A percentile compares a stretch with the other conserved stretches of the same genome.
These are phyloP conservation scores for Hanleya hanleyi DNA, from an alignment of 2,888 invertebrate species.

Conservation along the genomic window DNA sequence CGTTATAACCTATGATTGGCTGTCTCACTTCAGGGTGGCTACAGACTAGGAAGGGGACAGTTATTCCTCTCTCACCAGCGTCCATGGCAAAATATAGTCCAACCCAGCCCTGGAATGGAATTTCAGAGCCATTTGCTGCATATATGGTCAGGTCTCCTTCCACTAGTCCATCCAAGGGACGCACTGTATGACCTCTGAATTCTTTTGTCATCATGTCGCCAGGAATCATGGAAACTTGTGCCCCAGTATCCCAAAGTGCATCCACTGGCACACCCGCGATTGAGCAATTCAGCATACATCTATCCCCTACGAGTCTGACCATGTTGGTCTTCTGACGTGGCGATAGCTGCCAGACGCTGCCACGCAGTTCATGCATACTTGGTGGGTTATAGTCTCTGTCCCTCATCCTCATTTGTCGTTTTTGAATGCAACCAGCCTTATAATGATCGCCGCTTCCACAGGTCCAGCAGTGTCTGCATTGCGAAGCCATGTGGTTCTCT, in stretches of 20 bases:
- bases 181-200: background rate
- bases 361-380: background rate
- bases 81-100: background rate
- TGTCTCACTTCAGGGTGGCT: background rate
- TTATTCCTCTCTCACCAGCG: background rate
- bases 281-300: background rate
- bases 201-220: background rate
- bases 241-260: slow-evolving; percentile 3
- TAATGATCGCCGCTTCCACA: background rate
- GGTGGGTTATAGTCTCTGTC: no score
- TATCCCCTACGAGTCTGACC: background rate
- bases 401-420: background rate
- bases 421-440: background rate
- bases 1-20: background rate
- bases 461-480: background rate
- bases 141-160: background rate
- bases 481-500: no score
- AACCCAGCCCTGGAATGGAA: slow-evolving; percentile 3
- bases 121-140: background rate
- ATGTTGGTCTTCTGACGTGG: background rate
- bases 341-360: background rate
- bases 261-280: background rate
- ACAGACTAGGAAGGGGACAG: background rate
- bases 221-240: background rate
- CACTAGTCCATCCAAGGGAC: background rate